Percentiles rank a stretch among this genome's conserved stretches.
Conservation (phyloP, 2,888 invertebrate species). For the Spilosoma lubricipeda region DNA sequence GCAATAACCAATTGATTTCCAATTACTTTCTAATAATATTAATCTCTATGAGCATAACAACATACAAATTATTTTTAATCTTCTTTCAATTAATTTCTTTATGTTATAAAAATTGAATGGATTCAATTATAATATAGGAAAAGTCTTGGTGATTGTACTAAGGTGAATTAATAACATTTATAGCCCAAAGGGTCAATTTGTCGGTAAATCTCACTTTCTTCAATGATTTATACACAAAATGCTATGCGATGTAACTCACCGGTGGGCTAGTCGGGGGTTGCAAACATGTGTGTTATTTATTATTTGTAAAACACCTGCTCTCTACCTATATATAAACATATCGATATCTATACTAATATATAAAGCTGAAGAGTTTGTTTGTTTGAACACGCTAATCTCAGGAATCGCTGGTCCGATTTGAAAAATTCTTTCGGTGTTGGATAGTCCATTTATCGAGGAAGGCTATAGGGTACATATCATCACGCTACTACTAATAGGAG, state of each 20-base stretch:
- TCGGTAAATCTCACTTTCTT: slow-evolving; percentile 53
- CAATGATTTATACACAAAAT: slow-evolving; percentile 55
- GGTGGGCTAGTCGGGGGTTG: slow-evolving; percentile 21
- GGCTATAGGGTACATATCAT: no score
- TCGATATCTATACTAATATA: no score
- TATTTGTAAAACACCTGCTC: background rate
- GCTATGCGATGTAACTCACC: slow-evolving; percentile 34
- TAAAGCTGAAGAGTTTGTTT: no score
- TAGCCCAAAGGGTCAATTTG: slow-evolving; percentile 57
- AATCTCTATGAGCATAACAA: background rate
- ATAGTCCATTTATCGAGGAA: no score
- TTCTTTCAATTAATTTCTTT: slow-evolving; percentile 44
- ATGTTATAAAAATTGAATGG: slow-evolving; percentile 50
- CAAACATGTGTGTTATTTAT: slow-evolving; percentile 6
- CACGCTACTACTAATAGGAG: no score
- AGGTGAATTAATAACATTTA: slow-evolving; percentile 36
- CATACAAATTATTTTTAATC: background rate
- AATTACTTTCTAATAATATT: background rate
- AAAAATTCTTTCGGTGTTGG: no score
- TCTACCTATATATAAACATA: no score
- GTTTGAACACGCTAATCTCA: no score
- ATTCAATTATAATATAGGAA: slow-evolving; percentile 23
- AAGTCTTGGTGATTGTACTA: slow-evolving; percentile 58
- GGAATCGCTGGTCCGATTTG: no score
- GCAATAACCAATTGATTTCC: background rate